These are phyloP conservation scores for Porites evermanni DNA, from an alignment of 92 coral and sea anemone species.

Conservation along the genomic window DNA sequence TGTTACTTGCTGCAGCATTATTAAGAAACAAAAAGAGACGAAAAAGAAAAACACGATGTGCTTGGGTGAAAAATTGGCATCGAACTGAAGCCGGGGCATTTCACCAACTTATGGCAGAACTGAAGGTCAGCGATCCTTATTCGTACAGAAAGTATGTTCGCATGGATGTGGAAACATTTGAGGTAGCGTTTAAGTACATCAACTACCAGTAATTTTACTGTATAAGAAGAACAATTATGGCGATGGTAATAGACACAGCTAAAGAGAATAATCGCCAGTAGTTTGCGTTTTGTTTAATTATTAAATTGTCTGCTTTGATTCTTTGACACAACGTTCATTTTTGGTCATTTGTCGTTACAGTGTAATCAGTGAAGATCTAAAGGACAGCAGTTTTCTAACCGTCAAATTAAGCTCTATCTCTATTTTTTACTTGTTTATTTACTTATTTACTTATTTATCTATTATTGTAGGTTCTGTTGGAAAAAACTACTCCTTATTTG, in stretches of 20 bases:
- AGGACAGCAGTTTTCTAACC: too few species aligned
- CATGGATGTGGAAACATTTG: constrained; percentile 61
- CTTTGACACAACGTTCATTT: too few species aligned
- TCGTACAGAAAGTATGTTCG: constrained; percentile 47
- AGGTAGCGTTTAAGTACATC: constrained; percentile 7
- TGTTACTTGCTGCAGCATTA: constrained; percentile 1
- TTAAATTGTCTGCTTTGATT: too few species aligned
- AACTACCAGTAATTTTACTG: background rate
- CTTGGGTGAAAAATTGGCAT: constrained; percentile 58
- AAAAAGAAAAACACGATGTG: background rate
- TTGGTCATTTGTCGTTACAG: too few species aligned
- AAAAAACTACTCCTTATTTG: background rate
- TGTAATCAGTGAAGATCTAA: too few species aligned
- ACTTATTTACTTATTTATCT: background rate
- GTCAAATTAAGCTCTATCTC: too few species aligned
- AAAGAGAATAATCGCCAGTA: background rate
- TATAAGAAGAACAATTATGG: background rate
- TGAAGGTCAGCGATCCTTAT: constrained; percentile 18
- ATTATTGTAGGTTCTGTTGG: background rate
- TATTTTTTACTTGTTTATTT: too few species aligned
- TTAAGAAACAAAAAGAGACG: constrained; percentile 18
- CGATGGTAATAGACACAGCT: background rate
- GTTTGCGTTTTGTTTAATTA: too few species aligned
- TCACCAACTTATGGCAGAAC: constrained; percentile 27
- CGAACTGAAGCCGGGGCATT: constrained; percentile 13